Conservation (phyloP, 2,888 invertebrate species). For the Luperina testacea region DNA sequence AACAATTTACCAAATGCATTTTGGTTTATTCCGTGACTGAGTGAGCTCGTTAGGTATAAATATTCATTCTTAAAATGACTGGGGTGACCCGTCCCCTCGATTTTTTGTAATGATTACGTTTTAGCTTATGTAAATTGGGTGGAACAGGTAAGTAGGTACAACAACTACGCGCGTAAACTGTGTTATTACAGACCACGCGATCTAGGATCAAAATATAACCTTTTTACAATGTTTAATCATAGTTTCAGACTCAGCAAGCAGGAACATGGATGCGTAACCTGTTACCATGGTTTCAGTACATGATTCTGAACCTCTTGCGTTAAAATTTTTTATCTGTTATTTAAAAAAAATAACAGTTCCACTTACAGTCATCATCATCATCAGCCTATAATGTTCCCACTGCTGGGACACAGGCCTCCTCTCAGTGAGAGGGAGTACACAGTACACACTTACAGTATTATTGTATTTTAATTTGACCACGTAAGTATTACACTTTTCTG, state of each 20-base stretch:
- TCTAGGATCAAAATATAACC: conserved; percentile 1
- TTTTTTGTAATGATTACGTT: conserved; percentile 61
- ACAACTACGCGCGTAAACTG: conserved; percentile 40
- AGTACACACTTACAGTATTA: no score
- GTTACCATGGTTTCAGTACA: no score
- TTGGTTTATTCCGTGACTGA: conserved; percentile 39
- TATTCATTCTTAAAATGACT: conserved; percentile 58
- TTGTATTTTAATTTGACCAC: no score
- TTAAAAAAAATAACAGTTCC: no score
- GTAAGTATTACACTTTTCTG: no score
- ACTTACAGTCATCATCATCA: no score
- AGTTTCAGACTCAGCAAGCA: neutral
- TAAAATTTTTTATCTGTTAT: neutral
- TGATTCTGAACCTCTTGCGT: neutral
- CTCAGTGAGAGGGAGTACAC: no score
- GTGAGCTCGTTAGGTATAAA: conserved; percentile 53
- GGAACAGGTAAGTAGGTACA: conserved; percentile 41
- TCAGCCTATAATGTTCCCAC: no score
- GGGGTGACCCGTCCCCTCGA: conserved; percentile 45
- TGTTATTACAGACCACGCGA: conserved; percentile 53
- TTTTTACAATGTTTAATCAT: conserved; percentile 19
- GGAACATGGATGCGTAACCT: no score
- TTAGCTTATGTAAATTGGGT: conserved; percentile 59
- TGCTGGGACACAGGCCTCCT: no score
- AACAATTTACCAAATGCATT: conserved; percentile 63